Percentiles rank a stretch among this genome's conserved stretches.
phyloP scores from a whole-genome alignment of 2,888 invertebrate genomes.

The Zygothrica quintamaculata region DNA sequence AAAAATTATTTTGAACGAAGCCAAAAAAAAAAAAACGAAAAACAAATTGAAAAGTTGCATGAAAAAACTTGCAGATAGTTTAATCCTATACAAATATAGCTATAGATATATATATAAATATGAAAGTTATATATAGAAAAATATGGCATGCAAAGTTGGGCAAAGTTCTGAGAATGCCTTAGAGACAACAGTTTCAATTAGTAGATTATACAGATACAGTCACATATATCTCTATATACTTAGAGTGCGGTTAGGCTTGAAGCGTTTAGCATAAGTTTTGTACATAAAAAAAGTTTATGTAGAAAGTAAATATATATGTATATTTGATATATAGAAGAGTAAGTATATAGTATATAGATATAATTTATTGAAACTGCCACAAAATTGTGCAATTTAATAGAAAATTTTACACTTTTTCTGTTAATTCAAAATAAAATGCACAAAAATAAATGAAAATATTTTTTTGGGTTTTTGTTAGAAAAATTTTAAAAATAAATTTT shows the following conservation, averaged over 20 bases:
- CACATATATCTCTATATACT: conserved; percentile 24
- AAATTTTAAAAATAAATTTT: conserved; percentile 8
- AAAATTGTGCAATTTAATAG: conserved; percentile 8
- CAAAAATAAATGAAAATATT: conserved; percentile 21
- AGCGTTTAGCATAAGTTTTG: conserved; percentile 50
- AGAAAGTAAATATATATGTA: conserved; percentile 12
- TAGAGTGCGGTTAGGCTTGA: conserved; percentile 53
- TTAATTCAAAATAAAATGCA: conserved; percentile 4
- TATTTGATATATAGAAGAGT: too few relatives aligned
- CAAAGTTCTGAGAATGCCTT: conserved; percentile 37
- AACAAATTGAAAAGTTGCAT: conserved; percentile 40
- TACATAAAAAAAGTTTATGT: conserved; percentile 22
- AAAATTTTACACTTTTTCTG: neutral
- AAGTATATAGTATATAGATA: conserved; percentile 6
- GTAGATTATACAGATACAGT: conserved; percentile 31
- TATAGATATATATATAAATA: neutral
- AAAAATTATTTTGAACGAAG: conserved; percentile 43
- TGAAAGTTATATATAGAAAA: neutral
- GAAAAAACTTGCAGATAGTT: conserved; percentile 34
- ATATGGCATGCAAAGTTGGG: conserved; percentile 52
- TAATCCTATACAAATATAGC: neutral
- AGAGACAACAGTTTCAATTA: conserved; percentile 55
- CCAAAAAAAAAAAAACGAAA: conserved; percentile 11
- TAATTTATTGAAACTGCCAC: conserved; percentile 19
- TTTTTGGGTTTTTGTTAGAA: conserved; percentile 36